Conservation (phyloP, 2,113 vertebrate species). For the Pantherophis guttatus region DNA sequence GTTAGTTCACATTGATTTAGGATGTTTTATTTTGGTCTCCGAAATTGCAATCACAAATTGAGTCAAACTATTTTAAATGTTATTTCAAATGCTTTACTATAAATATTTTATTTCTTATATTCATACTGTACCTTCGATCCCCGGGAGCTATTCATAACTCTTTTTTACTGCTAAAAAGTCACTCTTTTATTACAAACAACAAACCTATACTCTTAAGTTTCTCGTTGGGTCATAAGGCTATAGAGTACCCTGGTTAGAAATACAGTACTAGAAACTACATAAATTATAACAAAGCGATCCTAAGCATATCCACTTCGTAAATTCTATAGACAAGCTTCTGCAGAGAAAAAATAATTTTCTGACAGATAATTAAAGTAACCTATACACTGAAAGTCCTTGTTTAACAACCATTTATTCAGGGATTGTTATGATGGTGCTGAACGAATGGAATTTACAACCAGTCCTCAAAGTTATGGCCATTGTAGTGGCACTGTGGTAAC, state of each 20-base stretch:
- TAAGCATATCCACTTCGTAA: neutral
- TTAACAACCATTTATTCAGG: neutral
- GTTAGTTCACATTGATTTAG: neutral
- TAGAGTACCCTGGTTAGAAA: neutral
- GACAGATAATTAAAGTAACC: neutral
- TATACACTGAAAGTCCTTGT: neutral
- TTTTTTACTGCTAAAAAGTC: neutral
- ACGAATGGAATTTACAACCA: neutral
- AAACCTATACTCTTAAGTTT: neutral
- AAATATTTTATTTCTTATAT: constrained; percentile 18
- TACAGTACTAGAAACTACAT: neutral
- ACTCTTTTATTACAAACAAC: neutral
- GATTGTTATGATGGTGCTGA: neutral
- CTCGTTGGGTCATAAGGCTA: neutral
- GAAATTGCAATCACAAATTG: neutral
- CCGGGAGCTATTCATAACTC: neutral
- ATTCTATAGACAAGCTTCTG: neutral
- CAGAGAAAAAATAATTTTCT: neutral
- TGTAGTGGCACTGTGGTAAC: neutral
- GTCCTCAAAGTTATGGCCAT: neutral
- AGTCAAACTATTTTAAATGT: constrained; percentile 13
- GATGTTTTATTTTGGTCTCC: neutral
- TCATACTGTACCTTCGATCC: neutral
- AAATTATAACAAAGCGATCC: neutral
- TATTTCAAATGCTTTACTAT: neutral